Evolutionary conservation across 2,888 invertebrate genomes (phyloP), one percentile per base, ranked within the genome.

Genomic region (Sarcophaga carnaria): DNA sequence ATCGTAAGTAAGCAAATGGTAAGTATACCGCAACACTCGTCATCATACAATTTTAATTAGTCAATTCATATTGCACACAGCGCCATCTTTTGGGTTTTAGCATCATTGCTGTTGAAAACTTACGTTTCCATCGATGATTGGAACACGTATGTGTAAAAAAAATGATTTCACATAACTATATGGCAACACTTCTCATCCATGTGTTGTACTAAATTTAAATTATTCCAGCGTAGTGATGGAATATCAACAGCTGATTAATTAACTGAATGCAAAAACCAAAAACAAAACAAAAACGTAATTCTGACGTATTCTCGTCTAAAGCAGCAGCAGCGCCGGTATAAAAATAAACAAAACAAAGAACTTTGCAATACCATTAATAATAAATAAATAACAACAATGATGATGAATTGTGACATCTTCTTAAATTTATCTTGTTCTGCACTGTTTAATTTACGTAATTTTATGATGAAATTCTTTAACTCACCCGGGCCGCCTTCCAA

Each of bases 401-500:
- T 37, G 37, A 37, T 37, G 37, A 37, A 37, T 37, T 37, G 37
- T 76, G 74, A 83, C 66, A 71, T n/a, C 27, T 71, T 75, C 64
- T 76, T 49, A 72, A 17, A 60, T 60, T 75, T 60, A 71, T 14
- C 47, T 27, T 63, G 49, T 22, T 14, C 14, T 25, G 25, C 20
- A 59, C 14, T 59, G 25, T 17, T 27, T 49, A 22, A 81, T 84
- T 84, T 80, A 82, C 64, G 79, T 77, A 82, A 87, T 67, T 77
- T 62, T 14, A 72, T 14, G 2, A 54, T 22, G 5, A 80, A 66
- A 27, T 45, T 72, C 27, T 25, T 4, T 14, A n/a, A 87, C 89
- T 87, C 27, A 89, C 89, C 89, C 69, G 88, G 85, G 20, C 84
- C 88, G n/a, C 90, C 90, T 4, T 90, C 90, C 0, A 89, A 85